Evolutionary conservation across 30 jellyfish, hydroid and myxozoan species (phyloP), one percentile per base, ranked within the genome.

Genomic region (Phacellophora camtschatica): DNA sequence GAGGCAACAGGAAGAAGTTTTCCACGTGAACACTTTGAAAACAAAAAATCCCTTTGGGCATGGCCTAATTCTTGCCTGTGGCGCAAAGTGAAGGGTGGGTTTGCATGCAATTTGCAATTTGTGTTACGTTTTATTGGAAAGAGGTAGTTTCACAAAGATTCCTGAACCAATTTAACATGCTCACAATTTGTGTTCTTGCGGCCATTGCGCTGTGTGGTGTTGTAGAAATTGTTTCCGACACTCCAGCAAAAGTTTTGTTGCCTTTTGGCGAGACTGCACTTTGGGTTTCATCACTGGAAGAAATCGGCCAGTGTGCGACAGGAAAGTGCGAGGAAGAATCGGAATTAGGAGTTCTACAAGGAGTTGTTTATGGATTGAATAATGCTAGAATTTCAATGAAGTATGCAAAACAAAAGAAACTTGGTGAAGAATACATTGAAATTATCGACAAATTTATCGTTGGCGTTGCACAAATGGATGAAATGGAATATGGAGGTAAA

Each of bases 261-360:
- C 91, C 91, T n/a, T 80, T 80, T 50, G 91, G 91, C 0, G 84
- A 80, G 23, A 59, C 91, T 0, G 91, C 91, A 20, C 0, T 80
- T 20, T 80, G 91, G 91, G 91, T 84, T 10, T 46, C 71, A 1
- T 43, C 57, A 5, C 75, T 65, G 41, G 71, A 66, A 12, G 84
- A 51, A 30, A 71, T 80, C 6, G 34, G 22, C 30, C 75, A 65
- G 0, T 80, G 91, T 71, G 70, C 35, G 63, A 48, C 34, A 2
- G 69, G 66, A 7, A 55, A 66, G 22, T 80, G 83, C 75, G 91
- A 65, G 4, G 91, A 54, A 13, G 91, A 80, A 25, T 16, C 68
- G 36, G 37, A 35, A 13, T 5, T 19, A 8, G 91, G 91, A 0
- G 57, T 80, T 8, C 74, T 61, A 23, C 91, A 80, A 37, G 84